Evolutionary conservation across 2,888 invertebrate species (phyloP).

Genomic region (Spodoptera exigua): DNA sequence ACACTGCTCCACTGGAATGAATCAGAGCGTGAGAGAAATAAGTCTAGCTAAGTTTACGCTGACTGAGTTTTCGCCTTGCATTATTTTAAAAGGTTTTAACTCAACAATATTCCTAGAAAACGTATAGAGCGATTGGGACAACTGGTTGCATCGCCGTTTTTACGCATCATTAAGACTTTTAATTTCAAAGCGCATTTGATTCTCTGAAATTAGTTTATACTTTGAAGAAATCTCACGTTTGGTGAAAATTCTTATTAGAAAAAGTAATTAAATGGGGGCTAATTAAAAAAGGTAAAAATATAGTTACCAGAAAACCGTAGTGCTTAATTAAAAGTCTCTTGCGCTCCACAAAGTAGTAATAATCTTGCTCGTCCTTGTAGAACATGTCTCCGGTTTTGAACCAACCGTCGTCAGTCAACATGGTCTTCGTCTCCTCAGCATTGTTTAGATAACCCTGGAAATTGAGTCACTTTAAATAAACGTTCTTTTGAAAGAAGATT

Average conservation of each 20-base stretch:
- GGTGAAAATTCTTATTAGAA: slow-evolving; percentile 14
- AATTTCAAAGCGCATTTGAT: slow-evolving; percentile 5
- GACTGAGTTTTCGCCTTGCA: slow-evolving; percentile 58
- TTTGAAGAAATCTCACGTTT: neutral
- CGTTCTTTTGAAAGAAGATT: neutral
- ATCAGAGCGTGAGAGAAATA: slow-evolving; percentile 71
- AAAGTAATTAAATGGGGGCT: slow-evolving; percentile 5
- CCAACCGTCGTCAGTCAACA: slow-evolving; percentile 70
- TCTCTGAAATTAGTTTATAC: slow-evolving; percentile 10
- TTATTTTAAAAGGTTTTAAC: slow-evolving; percentile 38
- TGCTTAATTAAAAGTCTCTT: slow-evolving; percentile 71
- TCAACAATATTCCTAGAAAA: slow-evolving; percentile 20
- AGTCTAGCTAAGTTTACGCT: slow-evolving; percentile 68
- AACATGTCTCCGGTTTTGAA: slow-evolving; percentile 73
- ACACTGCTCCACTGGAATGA: slow-evolving; percentile 61
- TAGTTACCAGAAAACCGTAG: slow-evolving; percentile 64
- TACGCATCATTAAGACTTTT: slow-evolving; percentile 7
- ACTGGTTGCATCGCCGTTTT: slow-evolving; percentile 8
- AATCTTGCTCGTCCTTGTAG: slow-evolving; percentile 63
- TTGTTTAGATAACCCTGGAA: slow-evolving; percentile 72
- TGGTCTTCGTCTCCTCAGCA: slow-evolving; percentile 64
- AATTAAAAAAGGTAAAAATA: slow-evolving; percentile 15
- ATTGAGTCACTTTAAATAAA: slow-evolving; percentile 7
- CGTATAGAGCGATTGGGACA: slow-evolving; percentile 9
- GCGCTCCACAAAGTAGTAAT: slow-evolving; percentile 70